phyloP scores from a whole-genome alignment of 2,888 invertebrate genomes.

The Volucella inanis region DNA sequence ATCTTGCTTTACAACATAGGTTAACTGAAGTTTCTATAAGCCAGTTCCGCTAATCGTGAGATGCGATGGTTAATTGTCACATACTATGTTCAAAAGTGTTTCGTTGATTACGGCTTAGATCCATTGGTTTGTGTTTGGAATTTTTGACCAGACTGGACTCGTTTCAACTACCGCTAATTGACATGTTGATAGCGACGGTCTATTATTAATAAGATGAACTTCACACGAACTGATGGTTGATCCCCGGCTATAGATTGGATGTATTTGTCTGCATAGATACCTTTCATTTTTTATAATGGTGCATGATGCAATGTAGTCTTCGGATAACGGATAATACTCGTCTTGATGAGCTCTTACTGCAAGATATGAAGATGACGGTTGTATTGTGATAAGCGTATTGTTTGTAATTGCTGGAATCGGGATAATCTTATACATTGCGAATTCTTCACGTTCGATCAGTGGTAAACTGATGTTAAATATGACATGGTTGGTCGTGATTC shows the following conservation, averaged over 20 bases:
- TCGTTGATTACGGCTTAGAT: neutral
- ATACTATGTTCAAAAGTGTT: neutral
- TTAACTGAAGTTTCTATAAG: too few relatives aligned
- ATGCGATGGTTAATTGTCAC: neutral
- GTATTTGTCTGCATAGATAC: neutral
- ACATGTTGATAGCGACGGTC: neutral
- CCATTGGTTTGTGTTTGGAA: neutral
- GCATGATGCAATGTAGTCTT: neutral
- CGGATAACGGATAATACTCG: too few relatives aligned
- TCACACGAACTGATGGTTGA: too few relatives aligned
- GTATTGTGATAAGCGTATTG: neutral
- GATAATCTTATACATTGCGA: neutral
- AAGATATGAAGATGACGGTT: neutral
- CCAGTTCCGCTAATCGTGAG: constrained; percentile 4
- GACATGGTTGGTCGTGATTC: neutral
- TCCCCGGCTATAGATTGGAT: neutral
- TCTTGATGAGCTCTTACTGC: constrained; percentile 14
- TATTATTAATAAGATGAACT: too few relatives aligned
- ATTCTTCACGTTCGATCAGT: neutral
- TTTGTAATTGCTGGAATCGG: constrained; percentile 16
- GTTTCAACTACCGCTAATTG: neutral
- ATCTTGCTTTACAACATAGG: too few relatives aligned
- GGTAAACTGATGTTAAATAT: constrained; percentile 2
- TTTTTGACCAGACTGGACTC: neutral
- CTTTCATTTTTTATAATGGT: neutral